Evolutionary conservation across 2,888 invertebrate species (phyloP), one percentile per base, ranked within the genome.

Genomic region (Tetranychus truncatus): DNA sequence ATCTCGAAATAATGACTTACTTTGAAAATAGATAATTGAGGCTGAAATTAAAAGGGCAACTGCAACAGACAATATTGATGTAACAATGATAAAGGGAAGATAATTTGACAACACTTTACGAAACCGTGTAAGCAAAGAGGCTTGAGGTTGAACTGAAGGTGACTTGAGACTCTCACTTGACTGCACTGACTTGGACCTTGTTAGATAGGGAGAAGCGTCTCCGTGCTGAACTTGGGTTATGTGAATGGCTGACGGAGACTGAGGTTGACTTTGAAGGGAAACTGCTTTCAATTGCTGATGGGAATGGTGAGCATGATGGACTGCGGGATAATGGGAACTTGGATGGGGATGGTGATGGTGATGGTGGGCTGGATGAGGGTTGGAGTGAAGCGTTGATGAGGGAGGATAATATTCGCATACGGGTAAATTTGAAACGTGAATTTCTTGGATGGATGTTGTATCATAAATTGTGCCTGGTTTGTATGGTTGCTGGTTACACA

Each of bases 1-100:
- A 34, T 34, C 34, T 34, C 34, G 34, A 34, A 34, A 34, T 34
- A 34, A 34, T 4, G 15, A 75, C 75, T 75, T 72, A 75, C 75
- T 66, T 44, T 75, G 75, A 66, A 75, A 34, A 66, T 75, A 75
- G 6, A 75, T 72, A 44, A 75, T 45, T 55, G 75, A 75, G 20
- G 67, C 75, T 44, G 75, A 75, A 8, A 75, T 46, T 9, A 75
- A 55, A 15, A 75, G 66, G 9, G 66, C 75, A 20, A 75, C 9
- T 15, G 75, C 67, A 46, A 75, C 45, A 11, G 72, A 55, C 15
- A 75, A 20, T 15, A 55, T 65, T 21, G 71, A 71, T 6, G 75
- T 55, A 9, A 75, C 72, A 9, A 75, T 45, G 6, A 55, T 18
- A 8, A 75, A 72, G 21, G 75, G 75, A 72, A 75, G 65, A 65